Evolutionary conservation across 2,888 invertebrate species (phyloP), one percentile per base, ranked within the genome.

Genomic region (Oxytorus armatus): DNA sequence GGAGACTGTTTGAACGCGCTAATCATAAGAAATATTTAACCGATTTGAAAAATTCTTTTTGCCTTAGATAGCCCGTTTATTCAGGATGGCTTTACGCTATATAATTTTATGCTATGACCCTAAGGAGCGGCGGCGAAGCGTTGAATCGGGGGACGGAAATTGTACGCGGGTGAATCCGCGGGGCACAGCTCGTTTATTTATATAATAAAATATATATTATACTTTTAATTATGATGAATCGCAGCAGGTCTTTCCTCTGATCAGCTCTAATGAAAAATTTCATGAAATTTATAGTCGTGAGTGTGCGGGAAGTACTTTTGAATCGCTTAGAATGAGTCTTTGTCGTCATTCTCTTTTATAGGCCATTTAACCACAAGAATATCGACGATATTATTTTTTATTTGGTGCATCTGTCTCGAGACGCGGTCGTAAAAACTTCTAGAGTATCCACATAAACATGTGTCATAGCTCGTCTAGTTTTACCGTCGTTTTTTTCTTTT

Each of bases 381-480:
- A 29, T 55, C 7, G 57, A 18, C 51, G 47, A 36, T 18, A 44
- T 33, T 55, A n/a, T n/a, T 33, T 33, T 57, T 16, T 16, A 11
- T 18, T 18, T 63, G n/a, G 42, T 42, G 21, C 1, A 21, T 18
- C 29, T 11, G 44, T 21, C n/a, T n/a, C 11, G 16, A 39, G 18
- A 42, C 11, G 42, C 4, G 57, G 33, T 72, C 65, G 29, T 51
- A 39, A 36, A 74, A 74, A 23, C 21, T 55, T 29, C n/a, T n/a
- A 29, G 49, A 66, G n/a, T 16, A 14, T 55, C 36, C 25, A 23
- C 51, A 53, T 42, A 44, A 44, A 29, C 66, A 29, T 39, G 47
- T 59, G 66, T 66, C 66, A 59, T 68, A 61, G 61, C 53, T 66
- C 16, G 39, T 44, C 33, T 61, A 36, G 42, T 44, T 61, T 23